Evolutionary conservation across 2,888 invertebrate species (phyloP), one percentile per base, ranked within the genome.

Genomic region (Pediacus dermestoides): DNA sequence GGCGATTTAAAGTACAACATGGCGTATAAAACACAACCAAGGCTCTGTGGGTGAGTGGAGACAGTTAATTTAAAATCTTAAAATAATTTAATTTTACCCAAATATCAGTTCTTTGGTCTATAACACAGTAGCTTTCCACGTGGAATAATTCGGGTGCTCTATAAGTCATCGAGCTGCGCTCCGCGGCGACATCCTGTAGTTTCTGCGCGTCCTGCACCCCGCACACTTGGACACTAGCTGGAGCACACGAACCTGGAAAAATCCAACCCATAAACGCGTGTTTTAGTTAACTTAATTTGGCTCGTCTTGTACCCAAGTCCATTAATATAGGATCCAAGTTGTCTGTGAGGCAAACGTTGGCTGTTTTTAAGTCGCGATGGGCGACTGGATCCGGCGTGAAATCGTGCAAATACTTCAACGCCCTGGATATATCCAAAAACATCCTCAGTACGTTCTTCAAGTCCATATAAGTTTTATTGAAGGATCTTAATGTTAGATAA

Each of bases 91-190:
- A 14, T 22, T 63, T 61, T 70, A 85, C 85, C 91, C 91, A 92
- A 59, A 91, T 83, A 69, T 92, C 91, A 18, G 87, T 86, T 48
- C 87, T 71, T 66, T 90, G 87, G 63, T 89, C 88, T 37, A 92
- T 78, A 54, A 81, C 79, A 56, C 84, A 80, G 57, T 86, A 83
- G 41, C 82, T 81, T 67, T 89, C 85, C 6, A 91, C 88, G 53
- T 82, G 82, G 61, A 92, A 93, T 32, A 93, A 70, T 66, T 92
- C 92, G 1, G 92, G 92, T 1, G 91, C 88, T 53, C 88, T 72
- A 61, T 89, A 93, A 2, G 89, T 82, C 83, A 92, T 90, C 13
- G 88, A 87, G 65, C 88, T 88, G 42, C 85, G 74, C 68, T 91
- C 89, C 31, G 85, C 86, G 1, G 90, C 90, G 33, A 80, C 69